These are phyloP conservation scores for Cranoglanis bouderius DNA, from an alignment of 2,113 vertebrate genomes.

Conservation along the genomic window DNA sequence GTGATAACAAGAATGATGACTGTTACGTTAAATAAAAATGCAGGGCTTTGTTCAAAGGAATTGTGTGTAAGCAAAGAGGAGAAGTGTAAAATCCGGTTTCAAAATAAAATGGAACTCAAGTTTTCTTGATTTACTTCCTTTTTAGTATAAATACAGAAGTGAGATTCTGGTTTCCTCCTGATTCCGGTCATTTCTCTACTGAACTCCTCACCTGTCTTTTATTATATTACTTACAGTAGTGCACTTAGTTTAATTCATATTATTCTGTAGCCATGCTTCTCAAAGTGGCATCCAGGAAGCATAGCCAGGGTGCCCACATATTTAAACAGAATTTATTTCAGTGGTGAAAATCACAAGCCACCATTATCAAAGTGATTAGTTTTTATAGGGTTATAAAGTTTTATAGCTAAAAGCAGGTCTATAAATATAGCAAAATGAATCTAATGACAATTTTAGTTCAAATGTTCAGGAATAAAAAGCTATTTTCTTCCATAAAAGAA, in stretches of 20 bases:
- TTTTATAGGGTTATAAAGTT: slow-evolving; percentile 24
- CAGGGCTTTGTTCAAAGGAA: slow-evolving; percentile 2
- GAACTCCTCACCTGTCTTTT: not conserved
- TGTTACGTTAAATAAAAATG: slow-evolving; percentile 12
- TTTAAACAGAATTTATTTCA: slow-evolving; percentile 8
- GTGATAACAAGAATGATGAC: slow-evolving; percentile 50
- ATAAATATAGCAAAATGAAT: not conserved
- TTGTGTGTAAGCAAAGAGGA: not conserved
- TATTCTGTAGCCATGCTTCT: not conserved
- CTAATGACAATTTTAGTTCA: not conserved
- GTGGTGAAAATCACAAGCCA: slow-evolving; percentile 1
- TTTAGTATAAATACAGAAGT: not conserved
- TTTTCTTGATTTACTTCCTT: slow-evolving; percentile 28
- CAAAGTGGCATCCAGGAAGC: not conserved
- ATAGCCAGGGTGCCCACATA: not conserved
- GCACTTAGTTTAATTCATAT: not conserved
- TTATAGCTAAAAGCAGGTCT: not conserved
- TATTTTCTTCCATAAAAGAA: not conserved
- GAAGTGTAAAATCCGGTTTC: not conserved
- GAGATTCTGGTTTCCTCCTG: not conserved
- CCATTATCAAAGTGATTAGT: slow-evolving; percentile 15
- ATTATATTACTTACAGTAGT: slow-evolving; percentile 10
- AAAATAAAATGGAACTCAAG: not conserved
- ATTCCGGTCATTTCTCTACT: not conserved
- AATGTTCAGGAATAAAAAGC: not conserved